These are phyloP conservation scores for Nomada hirtipes DNA, from an alignment of 2,888 invertebrate species.

Conservation along the genomic window DNA sequence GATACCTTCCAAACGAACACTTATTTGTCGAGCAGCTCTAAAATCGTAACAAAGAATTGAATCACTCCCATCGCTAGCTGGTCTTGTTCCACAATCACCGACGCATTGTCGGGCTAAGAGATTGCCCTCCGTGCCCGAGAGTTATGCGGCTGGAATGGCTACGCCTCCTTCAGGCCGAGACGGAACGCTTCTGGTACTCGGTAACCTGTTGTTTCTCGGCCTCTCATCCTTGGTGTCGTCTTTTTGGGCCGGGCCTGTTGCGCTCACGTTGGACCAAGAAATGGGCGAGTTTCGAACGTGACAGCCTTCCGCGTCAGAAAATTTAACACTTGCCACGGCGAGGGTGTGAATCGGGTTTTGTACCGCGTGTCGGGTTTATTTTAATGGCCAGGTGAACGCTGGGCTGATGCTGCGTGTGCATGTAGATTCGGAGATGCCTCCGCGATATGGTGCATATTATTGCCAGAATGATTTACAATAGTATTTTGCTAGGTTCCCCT, in stretches of 20 bases:
- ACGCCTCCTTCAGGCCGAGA: constrained; percentile 60
- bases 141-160: constrained; percentile 66
- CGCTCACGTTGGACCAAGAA: constrained; percentile 17
- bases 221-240: not conserved
- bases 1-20: no score
- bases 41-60: no score
- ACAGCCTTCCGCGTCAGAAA: constrained; percentile 32
- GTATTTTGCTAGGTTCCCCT: no score
- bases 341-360: not conserved
- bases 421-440: no score
- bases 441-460: no score
- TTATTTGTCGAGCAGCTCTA: no score
- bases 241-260: constrained; percentile 6
- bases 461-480: no score
- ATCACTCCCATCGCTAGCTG: not conserved
- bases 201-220: constrained; percentile 63
- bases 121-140: constrained; percentile 73
- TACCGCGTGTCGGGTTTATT: not conserved
- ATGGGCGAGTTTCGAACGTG: constrained; percentile 25
- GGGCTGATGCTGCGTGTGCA: not conserved
- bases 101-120: constrained; percentile 77
- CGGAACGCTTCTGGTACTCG: constrained; percentile 66
- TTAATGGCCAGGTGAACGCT: not conserved
- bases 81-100: constrained; percentile 76
- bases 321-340: constrained; percentile 3